These are phyloP conservation scores for Fragum fragum DNA, from an alignment of 2,888 invertebrate genomes.

Conservation along the genomic window DNA sequence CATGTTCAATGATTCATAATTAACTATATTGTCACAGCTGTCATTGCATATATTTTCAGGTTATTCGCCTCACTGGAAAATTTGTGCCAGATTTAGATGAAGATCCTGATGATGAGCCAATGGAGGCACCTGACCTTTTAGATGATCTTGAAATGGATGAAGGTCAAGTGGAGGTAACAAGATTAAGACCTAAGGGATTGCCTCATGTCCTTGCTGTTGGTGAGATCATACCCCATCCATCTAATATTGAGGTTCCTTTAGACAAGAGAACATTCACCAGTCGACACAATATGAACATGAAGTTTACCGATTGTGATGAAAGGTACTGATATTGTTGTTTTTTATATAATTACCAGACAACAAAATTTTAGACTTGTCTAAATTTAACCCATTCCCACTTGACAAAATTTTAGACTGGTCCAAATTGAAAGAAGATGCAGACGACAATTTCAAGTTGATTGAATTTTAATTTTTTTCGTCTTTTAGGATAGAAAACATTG, in stretches of 20 bases:
- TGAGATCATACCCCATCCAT: slow-evolving; percentile 95
- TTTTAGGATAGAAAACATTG: too few species aligned
- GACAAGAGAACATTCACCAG: slow-evolving; percentile 96
- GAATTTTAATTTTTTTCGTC: too few species aligned
- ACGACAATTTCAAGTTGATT: too few species aligned
- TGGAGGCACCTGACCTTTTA: slow-evolving; percentile 15
- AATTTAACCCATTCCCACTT: too few species aligned
- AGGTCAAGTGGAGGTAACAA: slow-evolving; percentile 41
- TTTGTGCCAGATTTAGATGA: slow-evolving; percentile 38
- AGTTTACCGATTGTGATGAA: slow-evolving; percentile 97
- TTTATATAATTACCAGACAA: too few species aligned
- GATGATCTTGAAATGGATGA: slow-evolving; percentile 52
- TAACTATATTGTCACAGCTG: too few species aligned
- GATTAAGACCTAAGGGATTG: slow-evolving; percentile 39
- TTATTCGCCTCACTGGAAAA: slow-evolving; percentile 52
- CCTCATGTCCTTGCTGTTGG: slow-evolving; percentile 91
- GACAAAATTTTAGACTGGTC: too few species aligned
- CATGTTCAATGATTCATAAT: too few species aligned
- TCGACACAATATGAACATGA: slow-evolving; percentile 97
- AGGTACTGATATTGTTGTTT: slow-evolving; percentile 91
- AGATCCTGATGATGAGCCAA: neutral
- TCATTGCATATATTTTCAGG: slow-evolving; percentile 35
- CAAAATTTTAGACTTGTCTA: too few species aligned
- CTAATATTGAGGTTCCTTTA: slow-evolving; percentile 96
- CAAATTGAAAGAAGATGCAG: too few species aligned